Evolutionary conservation across 2,888 invertebrate species (phyloP).

Genomic region (Ellobium chinense): DNA sequence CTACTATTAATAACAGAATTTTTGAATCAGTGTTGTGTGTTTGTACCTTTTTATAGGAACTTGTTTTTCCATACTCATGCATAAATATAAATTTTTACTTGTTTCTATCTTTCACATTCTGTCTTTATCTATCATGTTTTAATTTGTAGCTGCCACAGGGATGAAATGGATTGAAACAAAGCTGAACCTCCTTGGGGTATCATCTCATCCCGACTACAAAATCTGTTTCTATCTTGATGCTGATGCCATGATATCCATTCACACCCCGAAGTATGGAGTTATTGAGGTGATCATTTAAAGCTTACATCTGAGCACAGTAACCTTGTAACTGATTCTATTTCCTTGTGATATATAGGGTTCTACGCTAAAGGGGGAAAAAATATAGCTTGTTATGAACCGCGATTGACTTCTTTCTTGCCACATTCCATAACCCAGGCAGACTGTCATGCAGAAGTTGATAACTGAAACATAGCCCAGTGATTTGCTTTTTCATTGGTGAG

Average conservation of each 20-base stretch:
- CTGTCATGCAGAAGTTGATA: no score
- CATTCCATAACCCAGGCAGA: no score
- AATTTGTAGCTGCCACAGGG: slow-evolving; percentile 92
- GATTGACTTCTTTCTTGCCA: neutral
- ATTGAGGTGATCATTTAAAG: slow-evolving; percentile 85
- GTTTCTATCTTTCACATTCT: no score
- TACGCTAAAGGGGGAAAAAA: neutral
- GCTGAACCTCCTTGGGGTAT: slow-evolving; percentile 94
- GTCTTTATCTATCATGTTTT: no score
- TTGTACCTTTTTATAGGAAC: no score
- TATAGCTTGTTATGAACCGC: neutral
- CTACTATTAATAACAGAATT: no score
- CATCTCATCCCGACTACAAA: slow-evolving; percentile 89
- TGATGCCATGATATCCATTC: slow-evolving; percentile 96
- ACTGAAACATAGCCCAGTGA: no score
- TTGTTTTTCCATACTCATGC: no score
- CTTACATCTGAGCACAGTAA: neutral
- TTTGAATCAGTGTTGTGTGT: no score
- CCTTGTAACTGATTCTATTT: neutral
- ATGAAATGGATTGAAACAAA: slow-evolving; percentile 99
- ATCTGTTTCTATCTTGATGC: slow-evolving; percentile 95
- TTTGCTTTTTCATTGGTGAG: no score
- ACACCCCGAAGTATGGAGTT: slow-evolving; percentile 93
- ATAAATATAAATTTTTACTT: no score
- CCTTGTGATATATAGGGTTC: no score